A percentile compares a stretch with the other conserved stretches of the same genome.
Evolutionary conservation across 2,797 vertebrate species (phyloP).

Genomic region (Myripristis murdjan): DNA sequence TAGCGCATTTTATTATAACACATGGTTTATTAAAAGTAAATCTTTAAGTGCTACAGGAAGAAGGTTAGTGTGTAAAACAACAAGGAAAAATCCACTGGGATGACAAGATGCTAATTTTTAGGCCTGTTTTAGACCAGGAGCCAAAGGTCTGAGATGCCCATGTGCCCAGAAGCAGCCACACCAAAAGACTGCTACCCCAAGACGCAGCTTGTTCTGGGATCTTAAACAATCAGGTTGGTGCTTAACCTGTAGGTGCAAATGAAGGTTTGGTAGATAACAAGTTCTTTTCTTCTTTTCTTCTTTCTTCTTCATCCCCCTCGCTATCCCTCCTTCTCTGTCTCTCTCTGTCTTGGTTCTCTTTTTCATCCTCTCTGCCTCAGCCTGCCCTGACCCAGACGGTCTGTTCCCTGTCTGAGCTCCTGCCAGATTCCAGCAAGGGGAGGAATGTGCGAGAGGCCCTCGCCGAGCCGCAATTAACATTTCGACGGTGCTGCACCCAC

Average conservation of each 20-base stretch:
- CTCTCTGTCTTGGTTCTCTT: constrained; percentile 42
- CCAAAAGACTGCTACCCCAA: too few relatives aligned
- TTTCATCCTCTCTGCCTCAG: constrained; percentile 50
- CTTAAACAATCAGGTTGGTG: neutral
- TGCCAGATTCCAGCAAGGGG: constrained; percentile 79
- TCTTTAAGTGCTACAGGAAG: constrained; percentile 35
- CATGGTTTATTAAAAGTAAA: constrained; percentile 62
- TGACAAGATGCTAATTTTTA: constrained; percentile 9
- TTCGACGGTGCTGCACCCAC: constrained; percentile 66
- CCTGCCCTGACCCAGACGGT: constrained; percentile 79
- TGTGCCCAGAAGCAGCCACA: too few relatives aligned
- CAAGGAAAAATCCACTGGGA: constrained; percentile 11
- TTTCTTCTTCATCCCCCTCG: neutral
- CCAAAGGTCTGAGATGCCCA: constrained; percentile 7
- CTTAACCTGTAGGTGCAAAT: neutral
- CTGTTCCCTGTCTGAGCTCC: constrained; percentile 76
- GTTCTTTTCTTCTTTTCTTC: constrained; percentile 28
- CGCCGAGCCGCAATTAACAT: constrained; percentile 79
- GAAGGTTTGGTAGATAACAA: constrained; percentile 1
- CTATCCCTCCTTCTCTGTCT: constrained; percentile 22
- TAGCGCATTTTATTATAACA: constrained; percentile 65
- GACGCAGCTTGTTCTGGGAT: too few relatives aligned
- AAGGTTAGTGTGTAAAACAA: constrained; percentile 55
- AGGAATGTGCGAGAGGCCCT: constrained; percentile 77
- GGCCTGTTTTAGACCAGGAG: too few relatives aligned